Percentiles rank a stretch among this genome's conserved stretches.
Evolutionary conservation across 2,113 vertebrate genomes (phyloP).

Genomic region (Apteryx mantelli): DNA sequence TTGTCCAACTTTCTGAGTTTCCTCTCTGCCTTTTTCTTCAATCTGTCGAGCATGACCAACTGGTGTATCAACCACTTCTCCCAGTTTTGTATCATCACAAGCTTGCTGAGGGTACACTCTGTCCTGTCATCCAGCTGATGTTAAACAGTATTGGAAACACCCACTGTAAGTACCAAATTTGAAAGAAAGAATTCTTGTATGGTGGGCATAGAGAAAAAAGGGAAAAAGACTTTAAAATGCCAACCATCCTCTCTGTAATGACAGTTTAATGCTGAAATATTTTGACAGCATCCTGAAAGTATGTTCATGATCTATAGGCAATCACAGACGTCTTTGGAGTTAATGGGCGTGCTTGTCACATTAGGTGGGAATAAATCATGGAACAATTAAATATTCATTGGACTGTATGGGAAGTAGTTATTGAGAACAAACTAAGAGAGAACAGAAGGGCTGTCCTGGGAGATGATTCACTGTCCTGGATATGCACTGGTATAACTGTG

Average conservation of each 20-base stretch:
- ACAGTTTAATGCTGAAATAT: constrained; percentile 30
- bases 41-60: neutral
- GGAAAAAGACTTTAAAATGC: neutral
- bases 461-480: fast-evolving
- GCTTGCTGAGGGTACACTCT: neutral
- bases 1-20: fast-evolving
- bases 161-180: neutral
- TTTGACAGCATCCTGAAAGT: constrained; percentile 5
- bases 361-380: constrained; percentile 6
- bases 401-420: neutral
- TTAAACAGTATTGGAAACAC: neutral
- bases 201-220: neutral
- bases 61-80: neutral
- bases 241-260: neutral
- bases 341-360: neutral
- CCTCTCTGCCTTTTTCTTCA: neutral
- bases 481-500: neutral
- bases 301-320: constrained; percentile 19
- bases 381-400: neutral
- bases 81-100: neutral
- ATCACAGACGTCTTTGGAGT: constrained; percentile 6
- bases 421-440: neutral
- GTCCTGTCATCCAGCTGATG: neutral
- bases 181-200: neutral
- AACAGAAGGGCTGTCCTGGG: neutral